A percentile compares a stretch with the other conserved stretches of the same genome.
Evolutionary conservation across 2,797 vertebrate species (phyloP).

Genomic region (Helicolenus hilgendorfi): DNA sequence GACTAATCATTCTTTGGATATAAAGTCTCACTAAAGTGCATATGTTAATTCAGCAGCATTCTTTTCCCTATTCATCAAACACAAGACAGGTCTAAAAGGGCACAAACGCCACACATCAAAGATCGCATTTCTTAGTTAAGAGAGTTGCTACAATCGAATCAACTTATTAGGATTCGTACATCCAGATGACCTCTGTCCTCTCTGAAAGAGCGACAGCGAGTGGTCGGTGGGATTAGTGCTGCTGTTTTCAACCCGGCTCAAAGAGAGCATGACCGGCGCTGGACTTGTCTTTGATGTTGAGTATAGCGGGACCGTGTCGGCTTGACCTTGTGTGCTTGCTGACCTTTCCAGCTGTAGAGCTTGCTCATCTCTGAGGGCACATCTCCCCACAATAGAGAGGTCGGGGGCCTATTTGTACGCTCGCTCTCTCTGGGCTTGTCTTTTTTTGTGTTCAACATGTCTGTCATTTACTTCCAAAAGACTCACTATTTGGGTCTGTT

Average conservation of each 20-base stretch:
- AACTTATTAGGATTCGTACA: slow-evolving; percentile 60
- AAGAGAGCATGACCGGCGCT: slow-evolving; percentile 59
- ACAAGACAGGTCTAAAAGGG: slow-evolving; percentile 49
- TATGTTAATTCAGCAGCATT: slow-evolving; percentile 36
- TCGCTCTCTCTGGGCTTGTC: slow-evolving; percentile 38
- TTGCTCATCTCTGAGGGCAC: slow-evolving; percentile 68
- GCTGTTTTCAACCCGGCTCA: slow-evolving; percentile 73
- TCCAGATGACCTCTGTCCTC: slow-evolving; percentile 72
- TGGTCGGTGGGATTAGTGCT: slow-evolving; percentile 77
- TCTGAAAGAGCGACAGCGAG: slow-evolving; percentile 48
- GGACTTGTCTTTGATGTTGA: slow-evolving; percentile 87
- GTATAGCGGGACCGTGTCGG: slow-evolving; percentile 55
- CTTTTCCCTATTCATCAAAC: slow-evolving; percentile 26
- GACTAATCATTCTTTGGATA: slow-evolving; percentile 22
- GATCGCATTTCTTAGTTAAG: slow-evolving; percentile 38
- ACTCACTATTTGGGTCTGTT: slow-evolving; percentile 15
- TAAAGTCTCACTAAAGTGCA: slow-evolving; percentile 14
- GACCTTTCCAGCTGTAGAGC: slow-evolving; percentile 80
- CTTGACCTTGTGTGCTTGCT: slow-evolving; percentile 82
- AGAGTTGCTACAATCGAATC: slow-evolving; percentile 57
- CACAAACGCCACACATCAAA: slow-evolving; percentile 64
- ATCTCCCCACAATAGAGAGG: slow-evolving; percentile 67
- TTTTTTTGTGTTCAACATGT: slow-evolving; percentile 56
- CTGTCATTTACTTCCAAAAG: slow-evolving; percentile 35
- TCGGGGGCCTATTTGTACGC: slow-evolving; percentile 62